Evolutionary conservation across 2,797 vertebrate species (phyloP), one percentile per base, ranked within the genome.

Genomic region (Cottoperca gobio): DNA sequence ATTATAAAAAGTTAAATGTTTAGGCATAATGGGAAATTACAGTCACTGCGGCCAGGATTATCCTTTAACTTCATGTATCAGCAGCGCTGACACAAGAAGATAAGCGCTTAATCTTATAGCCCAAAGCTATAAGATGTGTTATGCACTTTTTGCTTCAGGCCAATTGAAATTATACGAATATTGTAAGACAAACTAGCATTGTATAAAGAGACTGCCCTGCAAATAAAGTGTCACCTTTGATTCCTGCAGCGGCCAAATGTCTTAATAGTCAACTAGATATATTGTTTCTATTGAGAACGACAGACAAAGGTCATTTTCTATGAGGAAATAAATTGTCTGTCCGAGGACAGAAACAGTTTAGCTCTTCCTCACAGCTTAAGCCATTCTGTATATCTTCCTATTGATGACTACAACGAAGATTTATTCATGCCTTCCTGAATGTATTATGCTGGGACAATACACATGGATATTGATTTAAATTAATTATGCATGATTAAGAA

Each of bases 61-160:
- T 77, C 54, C 39, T 60, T 49, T 52, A 57, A 79, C 70, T 53
- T 16, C 13, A 78, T 57, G 31, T 49, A 63, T 55, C 66, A 67
- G 72, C 54, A 63, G 62, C 19, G 8, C 45, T 14, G 13, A 42
- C 37, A 52, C 23, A 21, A 49, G 31, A 23, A 37, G 60, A 81
- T 75, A 81, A 63, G 53, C 26, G 14, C 45, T n/a, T 84, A 58
- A 76, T 62, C 26, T 26, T 19, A 14, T 13, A 57, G 43, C 68
- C 58, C 16, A 33, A 35, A 60, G 78, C 59, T 69, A 13, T 55
- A 28, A 46, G 24, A 50, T 11, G 40, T 35, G 54, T 63, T 53
- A 24, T 61, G 57, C 33, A 1, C 57, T 35, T 60, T 55, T 49
- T 52, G 40, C 53, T 69, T 23, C 37, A n/a, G 65, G 50, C 64